Evolutionary conservation across 1,140 invertebrate species (phyloP), one percentile per base, ranked within the genome.

Genomic region (Homalodisca vitripennis): DNA sequence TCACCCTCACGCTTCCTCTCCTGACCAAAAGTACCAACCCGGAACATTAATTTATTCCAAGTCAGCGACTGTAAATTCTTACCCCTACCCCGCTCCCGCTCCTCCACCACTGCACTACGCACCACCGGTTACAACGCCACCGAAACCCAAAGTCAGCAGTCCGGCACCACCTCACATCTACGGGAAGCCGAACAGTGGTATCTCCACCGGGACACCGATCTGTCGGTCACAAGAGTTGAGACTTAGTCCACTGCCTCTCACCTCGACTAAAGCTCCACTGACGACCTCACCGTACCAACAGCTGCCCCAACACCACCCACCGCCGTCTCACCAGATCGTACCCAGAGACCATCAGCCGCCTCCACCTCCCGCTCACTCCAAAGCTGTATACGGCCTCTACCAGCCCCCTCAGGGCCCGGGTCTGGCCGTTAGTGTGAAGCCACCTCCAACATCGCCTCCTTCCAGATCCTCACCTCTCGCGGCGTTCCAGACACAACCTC

Each of bases 131-230:
- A 75, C 73, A 20, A 71, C 74, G 31, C 79, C 80, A 17, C 82
- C 84, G 0, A 91, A 91, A 75, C 86, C 88, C 1, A 91, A 91
- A 81, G 89, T 92, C 13, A 89, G 86, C 72, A 90, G 89, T 76
- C 90, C 90, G 2, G 88, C 89, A 62, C 89, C 89, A n/a, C 87
- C 86, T 47, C 89, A 92, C 71, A 87, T 92, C 67, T 91, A 91
- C 76, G 86, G 89, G 2, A 90, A 90, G 78, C 88, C 88, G 6
- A 84, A 83, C 71, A 84, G 85, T 74, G 81, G 87, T 60, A 83
- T 87, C 74, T 82, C 86, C 78, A 77, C 84, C 72, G 82, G 88
- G 73, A 83, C 88, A 71, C 84, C 86, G 70, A 80, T 87, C 67
- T 82, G 85, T 77, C 76, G 87, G 72, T 77, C 80, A 29, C 81